Evolutionary conservation across 2,888 invertebrate genomes (phyloP), one percentile per base, ranked within the genome.

Genomic region (Drosophila quinaria): DNA sequence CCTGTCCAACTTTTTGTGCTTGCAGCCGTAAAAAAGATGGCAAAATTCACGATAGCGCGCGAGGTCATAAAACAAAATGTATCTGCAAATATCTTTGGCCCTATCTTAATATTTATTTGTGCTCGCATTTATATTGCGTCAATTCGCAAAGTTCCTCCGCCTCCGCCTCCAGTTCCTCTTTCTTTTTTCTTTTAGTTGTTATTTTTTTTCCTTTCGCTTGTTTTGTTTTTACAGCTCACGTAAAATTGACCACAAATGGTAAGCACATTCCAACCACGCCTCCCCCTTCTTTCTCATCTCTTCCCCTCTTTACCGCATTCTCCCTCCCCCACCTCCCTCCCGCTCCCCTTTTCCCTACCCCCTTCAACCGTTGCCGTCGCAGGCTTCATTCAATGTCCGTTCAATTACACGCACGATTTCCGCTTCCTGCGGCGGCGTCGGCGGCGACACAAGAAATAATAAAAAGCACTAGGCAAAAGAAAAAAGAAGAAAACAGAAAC

Each of bases 401-500:
- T 85, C 89, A 86, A 86, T 86, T 87, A 86, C 88, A 86, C 85
- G 86, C 89, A 85, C 86, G 85, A 86, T 87, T 86, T 87, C 85
- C 89, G 90, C 78, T 86, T 87, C 88, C 86, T 80, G 87, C 73
- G 84, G 86, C 82, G 69, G 63, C 64, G 72, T 29, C 64, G 59
- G 49, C 61, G 62, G 67, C 74, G 70, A 70, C 73, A 85, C 61
- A 64, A 77, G 70, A 74, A 77, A 76, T 70, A 67, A 69, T 63
- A 66, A 80, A 77, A 76, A 63, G 25, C 64, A 62, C 19, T 54
- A 35, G 17, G 19, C 42, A 19, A 35, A 51, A 5, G 25, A 5
- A 25, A 25, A 25, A 25, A 25, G n/a, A 5, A 5, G 62, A 60
- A 39, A 60, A 51, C 29, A 49, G 49, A 22, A 22, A 22, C 22